phyloP scores from a whole-genome alignment of 2,797 vertebrate genomes.

The Erethizon dorsatum region DNA sequence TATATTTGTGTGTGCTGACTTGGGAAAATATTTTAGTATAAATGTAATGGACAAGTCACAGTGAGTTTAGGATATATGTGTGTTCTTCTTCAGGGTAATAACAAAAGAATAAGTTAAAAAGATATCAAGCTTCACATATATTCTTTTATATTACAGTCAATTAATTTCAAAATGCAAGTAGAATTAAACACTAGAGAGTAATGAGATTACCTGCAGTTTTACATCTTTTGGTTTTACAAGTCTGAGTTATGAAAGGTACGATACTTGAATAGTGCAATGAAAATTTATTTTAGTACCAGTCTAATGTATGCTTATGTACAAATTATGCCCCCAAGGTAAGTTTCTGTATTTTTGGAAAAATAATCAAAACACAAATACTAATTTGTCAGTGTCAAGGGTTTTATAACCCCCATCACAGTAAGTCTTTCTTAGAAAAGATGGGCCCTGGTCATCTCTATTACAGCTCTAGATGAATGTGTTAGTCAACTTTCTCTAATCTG shows the following conservation, averaged over 20 bases:
- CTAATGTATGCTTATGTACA: neutral
- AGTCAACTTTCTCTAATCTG: neutral
- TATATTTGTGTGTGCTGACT: conserved; percentile 15
- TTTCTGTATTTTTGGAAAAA: neutral
- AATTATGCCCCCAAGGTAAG: neutral
- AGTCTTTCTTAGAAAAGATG: neutral
- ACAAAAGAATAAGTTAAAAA: neutral
- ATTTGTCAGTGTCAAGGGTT: neutral
- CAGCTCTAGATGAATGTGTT: neutral
- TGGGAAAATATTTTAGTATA: conserved; percentile 59
- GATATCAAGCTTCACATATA: neutral
- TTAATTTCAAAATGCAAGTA: neutral
- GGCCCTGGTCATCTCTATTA: neutral
- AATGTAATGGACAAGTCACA: conserved; percentile 33
- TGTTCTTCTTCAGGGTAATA: neutral
- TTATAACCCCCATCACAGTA: neutral
- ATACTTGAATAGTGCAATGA: neutral
- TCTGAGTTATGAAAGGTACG: conserved; percentile 8
- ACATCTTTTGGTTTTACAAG: neutral
- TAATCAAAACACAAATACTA: neutral
- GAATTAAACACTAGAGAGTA: neutral
- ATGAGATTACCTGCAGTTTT: neutral
- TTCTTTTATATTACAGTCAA: neutral
- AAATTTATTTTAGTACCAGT: neutral
- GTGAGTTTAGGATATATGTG: neutral